phyloP scores from a whole-genome alignment of 1,140 invertebrate species.

The Mya arenaria region DNA sequence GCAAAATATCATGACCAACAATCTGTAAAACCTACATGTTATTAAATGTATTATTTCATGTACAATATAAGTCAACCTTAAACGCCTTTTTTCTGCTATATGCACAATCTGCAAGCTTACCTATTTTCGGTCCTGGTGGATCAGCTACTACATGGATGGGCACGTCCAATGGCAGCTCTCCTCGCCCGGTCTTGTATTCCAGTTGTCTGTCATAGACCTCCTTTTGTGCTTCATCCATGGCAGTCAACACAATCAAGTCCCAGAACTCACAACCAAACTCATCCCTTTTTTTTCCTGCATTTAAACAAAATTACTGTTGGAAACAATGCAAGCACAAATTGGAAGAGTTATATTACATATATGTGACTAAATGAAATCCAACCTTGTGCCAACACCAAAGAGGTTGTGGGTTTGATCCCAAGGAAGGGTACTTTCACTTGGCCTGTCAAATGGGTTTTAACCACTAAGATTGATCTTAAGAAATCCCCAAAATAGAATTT shows the following conservation, averaged over 20 bases:
- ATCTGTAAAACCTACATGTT: not conserved
- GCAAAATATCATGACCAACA: not conserved
- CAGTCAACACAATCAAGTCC: constrained; percentile 81
- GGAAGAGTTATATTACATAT: not conserved
- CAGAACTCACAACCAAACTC: constrained; percentile 70
- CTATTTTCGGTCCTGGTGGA: constrained; percentile 79
- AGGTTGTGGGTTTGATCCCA: not conserved
- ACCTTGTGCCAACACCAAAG: not conserved
- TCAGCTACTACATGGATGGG: constrained; percentile 77
- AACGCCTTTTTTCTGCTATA: not conserved
- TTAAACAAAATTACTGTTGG: not conserved
- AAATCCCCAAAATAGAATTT: too few species aligned
- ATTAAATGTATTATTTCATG: not conserved
- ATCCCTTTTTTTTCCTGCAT: constrained; percentile 47
- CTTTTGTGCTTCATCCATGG: constrained; percentile 78
- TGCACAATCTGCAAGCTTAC: constrained; percentile 56
- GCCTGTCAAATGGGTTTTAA: not conserved
- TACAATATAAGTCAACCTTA: not conserved
- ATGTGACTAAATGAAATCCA: not conserved
- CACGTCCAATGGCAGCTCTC: constrained; percentile 74
- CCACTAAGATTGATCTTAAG: too few species aligned
- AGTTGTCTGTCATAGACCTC: constrained; percentile 78
- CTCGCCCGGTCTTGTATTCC: constrained; percentile 67
- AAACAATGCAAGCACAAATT: not conserved
- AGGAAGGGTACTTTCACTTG: not conserved